Conservation (phyloP, 2,888 invertebrate species). For the Oscheius sp. region DNA sequence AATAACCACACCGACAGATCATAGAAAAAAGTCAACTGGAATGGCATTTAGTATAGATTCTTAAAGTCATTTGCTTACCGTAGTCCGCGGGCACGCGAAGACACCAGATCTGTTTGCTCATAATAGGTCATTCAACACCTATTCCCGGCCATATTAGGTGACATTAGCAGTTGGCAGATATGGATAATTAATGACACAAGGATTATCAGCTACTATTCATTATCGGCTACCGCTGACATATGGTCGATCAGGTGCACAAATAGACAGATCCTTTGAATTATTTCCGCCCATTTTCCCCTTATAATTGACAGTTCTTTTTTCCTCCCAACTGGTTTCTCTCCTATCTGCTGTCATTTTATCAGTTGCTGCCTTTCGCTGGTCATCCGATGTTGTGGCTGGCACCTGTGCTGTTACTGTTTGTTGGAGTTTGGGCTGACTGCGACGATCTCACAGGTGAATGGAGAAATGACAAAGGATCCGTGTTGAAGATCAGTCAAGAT, state of each 20-base stretch:
- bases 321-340: not conserved
- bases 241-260: constrained; percentile 34
- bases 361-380: not conserved
- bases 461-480: constrained; percentile 34
- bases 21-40: not conserved
- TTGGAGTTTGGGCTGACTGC: constrained; percentile 2
- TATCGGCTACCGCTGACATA: constrained; percentile 5
- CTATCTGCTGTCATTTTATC: not conserved
- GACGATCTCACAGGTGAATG: constrained; percentile 24
- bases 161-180: constrained; percentile 22
- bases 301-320: not conserved
- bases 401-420: not conserved
- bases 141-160: constrained; percentile 37
- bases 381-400: constrained; percentile 8
- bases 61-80: constrained; percentile 9
- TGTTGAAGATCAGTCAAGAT: constrained; percentile 11
- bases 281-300: not conserved
- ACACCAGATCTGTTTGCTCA: constrained; percentile 34
- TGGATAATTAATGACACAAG: constrained; percentile 30
- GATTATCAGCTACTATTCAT: constrained; percentile 19
- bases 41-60: constrained; percentile 13
- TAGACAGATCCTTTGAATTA: constrained; percentile 27
- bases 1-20: too few species aligned
- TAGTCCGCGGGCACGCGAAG: constrained; percentile 12
- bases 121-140: constrained; percentile 35